Percentiles rank a stretch among this genome's conserved stretches.
Conservation (phyloP, 2,113 vertebrate species). For the Hirundichthys speculiger region DNA sequence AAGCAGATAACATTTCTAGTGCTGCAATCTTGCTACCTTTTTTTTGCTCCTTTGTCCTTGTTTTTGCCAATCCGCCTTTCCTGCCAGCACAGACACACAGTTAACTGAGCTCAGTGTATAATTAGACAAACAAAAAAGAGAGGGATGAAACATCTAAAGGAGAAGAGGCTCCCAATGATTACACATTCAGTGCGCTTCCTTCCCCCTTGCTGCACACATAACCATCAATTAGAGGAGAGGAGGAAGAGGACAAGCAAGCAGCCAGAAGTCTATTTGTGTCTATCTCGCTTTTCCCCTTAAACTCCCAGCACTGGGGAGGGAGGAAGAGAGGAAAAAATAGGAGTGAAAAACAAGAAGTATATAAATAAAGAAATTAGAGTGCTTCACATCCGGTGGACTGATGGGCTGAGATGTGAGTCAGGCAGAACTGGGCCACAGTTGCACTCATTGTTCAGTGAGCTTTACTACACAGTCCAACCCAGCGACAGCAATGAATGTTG, state of each 20-base stretch:
- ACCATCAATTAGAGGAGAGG: constrained; percentile 82
- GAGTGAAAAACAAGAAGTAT: constrained; percentile 71
- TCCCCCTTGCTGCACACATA: constrained; percentile 80
- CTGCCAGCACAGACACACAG: constrained; percentile 43
- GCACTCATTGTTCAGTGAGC: constrained; percentile 99
- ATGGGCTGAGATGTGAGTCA: constrained; percentile 68
- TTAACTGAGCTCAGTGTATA: constrained; percentile 73
- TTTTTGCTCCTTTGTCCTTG: constrained; percentile 34
- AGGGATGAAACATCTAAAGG: constrained; percentile 79
- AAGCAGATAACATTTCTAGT: constrained; percentile 16
- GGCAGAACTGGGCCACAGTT: constrained; percentile 93
- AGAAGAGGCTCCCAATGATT: constrained; percentile 84
- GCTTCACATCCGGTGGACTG: constrained; percentile 66
- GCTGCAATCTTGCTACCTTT: constrained; percentile 25
- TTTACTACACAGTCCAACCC: constrained; percentile 96
- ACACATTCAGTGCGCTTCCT: constrained; percentile 83
- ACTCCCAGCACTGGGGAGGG: constrained; percentile 54
- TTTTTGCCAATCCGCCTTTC: constrained; percentile 48
- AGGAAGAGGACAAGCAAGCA: constrained; percentile 75
- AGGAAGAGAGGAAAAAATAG: constrained; percentile 64
- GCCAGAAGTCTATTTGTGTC: constrained; percentile 80
- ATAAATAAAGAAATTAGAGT: constrained; percentile 67
- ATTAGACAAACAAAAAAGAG: constrained; percentile 83
- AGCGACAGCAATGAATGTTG: constrained; percentile 99
- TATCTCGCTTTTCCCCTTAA: constrained; percentile 61